Evolutionary conservation across 1,140 invertebrate genomes (phyloP), one percentile per base, ranked within the genome.

Genomic region (Drosophila grimshawi): DNA sequence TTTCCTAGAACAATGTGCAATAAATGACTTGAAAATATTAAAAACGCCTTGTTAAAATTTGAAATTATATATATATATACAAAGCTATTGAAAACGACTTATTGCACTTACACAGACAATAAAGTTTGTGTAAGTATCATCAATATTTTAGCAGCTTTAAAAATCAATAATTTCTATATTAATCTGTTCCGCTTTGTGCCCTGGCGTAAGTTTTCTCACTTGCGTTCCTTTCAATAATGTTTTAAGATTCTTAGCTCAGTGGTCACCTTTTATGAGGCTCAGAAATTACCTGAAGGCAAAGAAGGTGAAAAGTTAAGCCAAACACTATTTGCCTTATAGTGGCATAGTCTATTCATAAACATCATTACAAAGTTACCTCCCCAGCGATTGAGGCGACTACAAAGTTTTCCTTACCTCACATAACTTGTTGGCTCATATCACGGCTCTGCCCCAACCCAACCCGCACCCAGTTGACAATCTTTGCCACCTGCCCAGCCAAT

Each of bases 341-440:
- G 60, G 33, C 52, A 61, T 69, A 69, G 77, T 69, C 51, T 74
- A 74, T 86, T 78, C 76, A 80, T 76, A 88, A 86, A 86, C 86
- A 86, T 86, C 72, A 86, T 86, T 88, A 88, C 49, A 82, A 86
- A 86, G 67, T 88, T 86, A 37, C 49, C 78, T 75, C 79, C 76
- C 70, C 83, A 73, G 81, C 81, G 78, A 85, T 85, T 76, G 69
- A 71, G 76, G 66, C 62, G 68, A 46, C 55, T 72, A n/a, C 49
- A 81, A 82, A 86, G 51, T 86, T 86, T 73, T 59, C 53, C 82
- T 72, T 64, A 52, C 61, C 81, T 78, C 73, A 82, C 76, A 82
- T 83, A 81, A 83, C 80, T 80, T 73, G 53, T 80, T 73, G 53
- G 29, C 60, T 61, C 37, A 56, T 61, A 52, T 46, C 69, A 57